Percentiles rank a stretch among this genome's conserved stretches.
These are phyloP conservation scores for Etheostoma nigrum DNA, from an alignment of 2,797 vertebrate genomes.

Conservation along the genomic window DNA sequence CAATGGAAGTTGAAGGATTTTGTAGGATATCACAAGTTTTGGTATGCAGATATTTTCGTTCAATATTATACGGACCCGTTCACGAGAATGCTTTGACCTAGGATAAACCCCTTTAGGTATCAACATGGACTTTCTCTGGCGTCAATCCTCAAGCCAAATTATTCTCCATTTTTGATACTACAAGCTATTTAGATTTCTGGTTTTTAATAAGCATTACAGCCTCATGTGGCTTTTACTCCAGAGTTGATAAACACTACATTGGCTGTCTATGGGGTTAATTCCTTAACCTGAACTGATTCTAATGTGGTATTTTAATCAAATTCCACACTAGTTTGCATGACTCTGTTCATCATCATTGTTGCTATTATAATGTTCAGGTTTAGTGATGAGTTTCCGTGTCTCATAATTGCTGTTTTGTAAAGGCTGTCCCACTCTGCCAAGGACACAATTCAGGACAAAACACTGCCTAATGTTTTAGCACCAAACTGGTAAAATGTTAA, in stretches of 20 bases:
- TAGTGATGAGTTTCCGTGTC: slow-evolving; percentile 61
- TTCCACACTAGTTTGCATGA: slow-evolving; percentile 53
- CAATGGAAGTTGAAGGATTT: no score
- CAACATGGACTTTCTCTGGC: neutral
- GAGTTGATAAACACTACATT: slow-evolving; percentile 39
- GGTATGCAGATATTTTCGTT: no score
- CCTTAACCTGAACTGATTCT: slow-evolving; percentile 67
- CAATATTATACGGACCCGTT: no score
- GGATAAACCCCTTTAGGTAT: neutral
- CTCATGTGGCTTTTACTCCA: slow-evolving; percentile 43
- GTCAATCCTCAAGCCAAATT: neutral
- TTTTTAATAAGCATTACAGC: slow-evolving; percentile 30
- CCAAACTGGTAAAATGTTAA: slow-evolving; percentile 54
- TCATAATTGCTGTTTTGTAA: slow-evolving; percentile 67
- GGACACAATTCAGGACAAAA: slow-evolving; percentile 60
- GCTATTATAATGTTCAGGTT: slow-evolving; percentile 53
- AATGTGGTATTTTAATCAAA: slow-evolving; percentile 72
- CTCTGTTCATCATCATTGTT: slow-evolving; percentile 64
- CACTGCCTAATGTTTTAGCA: slow-evolving; percentile 51
- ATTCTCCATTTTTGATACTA: neutral
- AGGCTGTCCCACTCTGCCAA: slow-evolving; percentile 56
- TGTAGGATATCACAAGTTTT: no score
- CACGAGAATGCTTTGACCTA: no score
- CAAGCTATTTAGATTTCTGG: slow-evolving; percentile 7
- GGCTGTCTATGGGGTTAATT: slow-evolving; percentile 36